Conservation (phyloP, 2,113 vertebrate species). For the Psittacus erithacus region DNA sequence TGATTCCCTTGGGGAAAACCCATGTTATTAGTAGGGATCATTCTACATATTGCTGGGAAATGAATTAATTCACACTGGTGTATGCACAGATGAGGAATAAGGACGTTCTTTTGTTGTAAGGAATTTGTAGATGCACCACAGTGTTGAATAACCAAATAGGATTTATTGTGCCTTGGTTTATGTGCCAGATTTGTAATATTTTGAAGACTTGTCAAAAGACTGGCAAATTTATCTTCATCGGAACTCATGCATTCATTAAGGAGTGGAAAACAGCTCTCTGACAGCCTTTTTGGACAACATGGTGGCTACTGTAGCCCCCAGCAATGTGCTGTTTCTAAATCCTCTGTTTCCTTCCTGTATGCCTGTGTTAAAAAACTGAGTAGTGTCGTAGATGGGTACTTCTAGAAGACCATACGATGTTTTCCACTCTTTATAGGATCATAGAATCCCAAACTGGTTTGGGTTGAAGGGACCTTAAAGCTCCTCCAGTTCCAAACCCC, state of each 20-base stretch:
- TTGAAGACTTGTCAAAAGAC: background rate
- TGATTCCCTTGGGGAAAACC: background rate
- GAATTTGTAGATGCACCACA: background rate
- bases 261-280: rapidly evolving
- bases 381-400: background rate
- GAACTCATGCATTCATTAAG: background rate
- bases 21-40: background rate
- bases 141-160: background rate
- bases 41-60: background rate
- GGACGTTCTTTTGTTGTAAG: background rate
- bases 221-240: background rate
- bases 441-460: background rate
- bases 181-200: background rate
- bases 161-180: background rate
- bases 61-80: background rate
- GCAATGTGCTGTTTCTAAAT: background rate
- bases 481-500: background rate
- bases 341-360: background rate
- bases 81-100: background rate
- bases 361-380: rapidly evolving
- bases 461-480: background rate
- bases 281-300: background rate
- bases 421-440: background rate
- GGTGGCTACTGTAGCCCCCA: background rate
- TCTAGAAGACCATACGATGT: rapidly evolving